Percentiles rank a stretch among this genome's conserved stretches.
These are phyloP conservation scores for Aphyosemion australe DNA, from an alignment of 2,113 vertebrate species.

Conservation along the genomic window DNA sequence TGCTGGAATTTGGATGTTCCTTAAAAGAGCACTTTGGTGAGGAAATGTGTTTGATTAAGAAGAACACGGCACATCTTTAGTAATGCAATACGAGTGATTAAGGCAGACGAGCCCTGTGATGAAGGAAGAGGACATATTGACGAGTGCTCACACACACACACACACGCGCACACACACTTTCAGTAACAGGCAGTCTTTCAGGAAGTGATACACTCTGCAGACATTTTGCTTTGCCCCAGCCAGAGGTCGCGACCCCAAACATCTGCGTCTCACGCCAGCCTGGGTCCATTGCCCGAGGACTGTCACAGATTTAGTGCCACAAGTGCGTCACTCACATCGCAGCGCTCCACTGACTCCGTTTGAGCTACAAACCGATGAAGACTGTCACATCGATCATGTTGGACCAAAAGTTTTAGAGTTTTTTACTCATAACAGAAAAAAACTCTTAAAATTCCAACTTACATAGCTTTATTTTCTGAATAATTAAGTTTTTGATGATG, in stretches of 20 bases:
- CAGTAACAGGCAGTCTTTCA: conserved; percentile 58
- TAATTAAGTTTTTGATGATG: too few species aligned
- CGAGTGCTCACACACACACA: conserved; percentile 18
- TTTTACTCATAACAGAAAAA: too few species aligned
- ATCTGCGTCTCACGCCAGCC: conserved; percentile 61
- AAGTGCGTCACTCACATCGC: conserved; percentile 63
- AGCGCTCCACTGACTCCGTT: conserved; percentile 41
- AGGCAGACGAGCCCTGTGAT: conserved; percentile 57
- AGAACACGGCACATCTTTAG: conserved; percentile 62
- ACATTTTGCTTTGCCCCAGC: conserved; percentile 60
- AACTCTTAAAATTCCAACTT: too few species aligned
- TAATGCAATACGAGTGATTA: conserved; percentile 65
- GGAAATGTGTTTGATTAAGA: conserved; percentile 63
- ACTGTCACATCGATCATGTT: conserved; percentile 27
- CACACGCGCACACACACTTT: conserved; percentile 12
- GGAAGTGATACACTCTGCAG: conserved; percentile 45
- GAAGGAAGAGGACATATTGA: conserved; percentile 57
- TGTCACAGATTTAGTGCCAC: conserved; percentile 62
- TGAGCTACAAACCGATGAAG: conserved; percentile 42
- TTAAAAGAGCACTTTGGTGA: conserved; percentile 65
- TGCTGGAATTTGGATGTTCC: conserved; percentile 57
- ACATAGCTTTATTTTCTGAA: too few species aligned
- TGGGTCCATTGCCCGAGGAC: conserved; percentile 58
- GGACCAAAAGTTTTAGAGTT: background rate
- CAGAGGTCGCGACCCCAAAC: conserved; percentile 65